Base-by-base conservation (phyloP, 35 echinoderm and acorn worm species). In the Hemicentrotus pulcherrimus region DNA sequence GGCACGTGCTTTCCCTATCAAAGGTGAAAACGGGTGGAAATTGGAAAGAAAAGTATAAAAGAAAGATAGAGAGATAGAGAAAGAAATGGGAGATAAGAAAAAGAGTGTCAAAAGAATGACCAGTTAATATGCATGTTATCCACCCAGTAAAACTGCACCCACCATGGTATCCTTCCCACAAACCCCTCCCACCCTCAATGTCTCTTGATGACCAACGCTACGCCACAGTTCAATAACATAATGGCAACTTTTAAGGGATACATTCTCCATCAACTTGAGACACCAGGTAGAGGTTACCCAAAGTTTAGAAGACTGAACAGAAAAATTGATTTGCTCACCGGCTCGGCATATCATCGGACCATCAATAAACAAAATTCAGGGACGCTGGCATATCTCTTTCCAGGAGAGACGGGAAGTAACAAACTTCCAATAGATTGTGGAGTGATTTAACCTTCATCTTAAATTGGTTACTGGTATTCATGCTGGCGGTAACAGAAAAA, bases 381-480 rank as follows among this genome's bases (percentile, higher is more conserved):
- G 65, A 78, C 6, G 65, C 65, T 18, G 19, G 28, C 6, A 78
- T 78, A 59, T 18, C 19, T n/a, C 65, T 78, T n/a, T 78, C 65
- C 22, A 78, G 65, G 28, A 78, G 28, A 78, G 65, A 78, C 19
- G n/a, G 5, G 28, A 22, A n/a, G 65, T 1, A 78, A 6, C 19
- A 78, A 28, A 78, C 65, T 28, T 78, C 65, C 65, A 78, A 78
- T 78, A 78, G 65, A 78, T 28, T 28, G 65, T 18, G 65, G 65
- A 78, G 65, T 28, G 65, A 78, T 78, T 55, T 78, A n/a, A 78
- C 65, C 65, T 78, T 78, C 65, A 78, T 78, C 28, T 78, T n/a
- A 78, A 78, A 78, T 78, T 78, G 65, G 65, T 78, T 78, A 78
- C 65, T 78, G 65, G 28, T 78, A 78, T 78, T 78, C 65, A 28